Base-by-base conservation (phyloP, 2,888 invertebrate species). In the Reticulitermes lucifugus region DNA sequence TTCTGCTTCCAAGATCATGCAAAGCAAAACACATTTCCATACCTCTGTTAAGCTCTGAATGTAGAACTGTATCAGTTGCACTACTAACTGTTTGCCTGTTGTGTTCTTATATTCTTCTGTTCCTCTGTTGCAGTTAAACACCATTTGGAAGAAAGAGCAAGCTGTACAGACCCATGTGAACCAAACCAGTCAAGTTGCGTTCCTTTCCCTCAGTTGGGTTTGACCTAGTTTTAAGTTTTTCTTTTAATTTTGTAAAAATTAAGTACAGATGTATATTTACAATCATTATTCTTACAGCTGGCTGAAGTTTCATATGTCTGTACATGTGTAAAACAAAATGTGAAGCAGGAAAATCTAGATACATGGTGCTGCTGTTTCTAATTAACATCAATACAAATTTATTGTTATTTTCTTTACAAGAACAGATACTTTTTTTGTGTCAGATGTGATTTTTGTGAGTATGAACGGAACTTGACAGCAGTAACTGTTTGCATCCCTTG, bases 391-490 rank as follows among this genome's bases (percentile, higher is more conserved):
- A 46, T 12, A 46, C 46, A 46, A 12, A 46, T 46, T 46, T 46
- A 9, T 46, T 46, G 46, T 46, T 46, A 46, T 46, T 12, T 46
- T 12, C 46, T 46, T 25, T 14, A n/a, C 7, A 25, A 51, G 46
- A 46, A 55, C 25, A 29, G 55, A 25, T 12, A 29, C 79, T 79
- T 46, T 18, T 79, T 79, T 1, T 70, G 70, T 29, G 25, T 18
- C 14, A 18, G 55, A 18, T 65, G 65, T 65, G 6, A 35, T 25
- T 29, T 41, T 70, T 3, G 21, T 22, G 59, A 83, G 85, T 82
- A 79, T 21, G 83, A 85, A 85, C 70, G 85, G 70, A 79, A 85
- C 85, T 85, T 83, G 85, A 85, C 79, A 51, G 59, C 22, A 65
- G n/a, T 59, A 80, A 73, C 41, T 18, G 71, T 71, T 35, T 79